phyloP scores from a whole-genome alignment of 1,140 invertebrate species.

The Tetraneura akinire region DNA sequence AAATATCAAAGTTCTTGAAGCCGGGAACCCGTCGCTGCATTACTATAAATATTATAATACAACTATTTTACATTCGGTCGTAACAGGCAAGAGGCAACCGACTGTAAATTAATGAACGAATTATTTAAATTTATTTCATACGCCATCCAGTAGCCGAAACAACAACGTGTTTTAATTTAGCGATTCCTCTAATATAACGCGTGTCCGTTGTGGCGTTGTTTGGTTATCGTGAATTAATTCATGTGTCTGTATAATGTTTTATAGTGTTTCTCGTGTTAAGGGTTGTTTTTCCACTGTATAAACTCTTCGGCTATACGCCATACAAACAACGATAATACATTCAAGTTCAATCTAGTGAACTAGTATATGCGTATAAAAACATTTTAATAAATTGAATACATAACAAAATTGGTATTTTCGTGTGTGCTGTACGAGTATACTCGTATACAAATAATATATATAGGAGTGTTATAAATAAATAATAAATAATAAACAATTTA shows the following conservation, averaged over 20 bases:
- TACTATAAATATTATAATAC: too few relatives aligned
- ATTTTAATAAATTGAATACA: not conserved
- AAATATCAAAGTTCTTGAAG: too few relatives aligned
- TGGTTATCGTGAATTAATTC: not conserved
- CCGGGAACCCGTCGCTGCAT: too few relatives aligned
- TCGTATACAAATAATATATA: too few relatives aligned
- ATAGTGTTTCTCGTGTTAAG: not conserved
- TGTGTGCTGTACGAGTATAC: too few relatives aligned
- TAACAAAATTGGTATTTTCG: not conserved
- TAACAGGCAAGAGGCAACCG: not conserved
- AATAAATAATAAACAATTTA: too few relatives aligned
- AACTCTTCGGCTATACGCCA: not conserved
- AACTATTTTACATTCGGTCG: not conserved
- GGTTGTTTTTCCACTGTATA: not conserved
- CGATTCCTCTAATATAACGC: not conserved
- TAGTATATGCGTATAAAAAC: not conserved
- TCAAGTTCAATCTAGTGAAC: not conserved
- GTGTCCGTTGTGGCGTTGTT: not conserved
- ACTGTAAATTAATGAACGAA: not conserved
- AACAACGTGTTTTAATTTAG: not conserved
- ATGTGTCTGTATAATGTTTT: too few relatives aligned
- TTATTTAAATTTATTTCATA: not conserved
- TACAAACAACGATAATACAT: too few relatives aligned
- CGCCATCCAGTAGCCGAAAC: not conserved
- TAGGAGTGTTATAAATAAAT: too few relatives aligned